Evolutionary conservation across 2,113 vertebrate genomes (phyloP).

Genomic region (Gambusia holbrooki): DNA sequence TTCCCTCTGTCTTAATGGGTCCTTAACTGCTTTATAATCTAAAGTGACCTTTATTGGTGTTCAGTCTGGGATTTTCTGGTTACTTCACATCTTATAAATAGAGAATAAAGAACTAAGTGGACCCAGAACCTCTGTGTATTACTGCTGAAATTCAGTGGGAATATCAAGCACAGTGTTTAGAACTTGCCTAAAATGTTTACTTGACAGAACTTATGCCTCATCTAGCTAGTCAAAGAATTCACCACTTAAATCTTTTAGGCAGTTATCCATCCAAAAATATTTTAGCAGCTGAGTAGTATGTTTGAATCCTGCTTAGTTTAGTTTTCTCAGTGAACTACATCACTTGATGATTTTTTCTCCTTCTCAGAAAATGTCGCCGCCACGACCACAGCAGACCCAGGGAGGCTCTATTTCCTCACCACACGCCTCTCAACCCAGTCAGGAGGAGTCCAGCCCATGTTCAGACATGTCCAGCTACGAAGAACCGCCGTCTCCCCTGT

Average conservation of each 20-base stretch:
- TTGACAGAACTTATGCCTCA: neutral
- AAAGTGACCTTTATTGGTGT: constrained; percentile 25
- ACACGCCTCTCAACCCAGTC: constrained; percentile 82
- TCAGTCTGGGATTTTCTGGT: constrained; percentile 35
- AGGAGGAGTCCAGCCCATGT: constrained; percentile 94
- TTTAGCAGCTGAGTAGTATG: neutral
- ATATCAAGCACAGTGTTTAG: neutral
- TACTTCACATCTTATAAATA: constrained; percentile 6
- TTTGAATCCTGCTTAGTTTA: neutral
- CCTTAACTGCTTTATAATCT: constrained; percentile 37
- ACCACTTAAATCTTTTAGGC: neutral
- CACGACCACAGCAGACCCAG: constrained; percentile 66
- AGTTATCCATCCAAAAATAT: neutral
- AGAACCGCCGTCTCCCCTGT: constrained; percentile 91
- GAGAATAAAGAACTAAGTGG: constrained; percentile 1
- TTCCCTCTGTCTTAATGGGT: constrained; percentile 38
- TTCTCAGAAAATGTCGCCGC: constrained; percentile 71
- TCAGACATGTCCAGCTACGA: constrained; percentile 98
- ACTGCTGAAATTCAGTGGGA: neutral
- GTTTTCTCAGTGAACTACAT: neutral
- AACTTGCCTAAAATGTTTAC: neutral
- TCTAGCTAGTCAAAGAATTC: neutral
- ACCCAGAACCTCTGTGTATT: neutral
- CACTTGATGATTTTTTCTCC: neutral
- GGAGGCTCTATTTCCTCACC: constrained; percentile 77